Conservation (phyloP, 2,888 invertebrate species). For the Teleogryllus oceanicus region DNA sequence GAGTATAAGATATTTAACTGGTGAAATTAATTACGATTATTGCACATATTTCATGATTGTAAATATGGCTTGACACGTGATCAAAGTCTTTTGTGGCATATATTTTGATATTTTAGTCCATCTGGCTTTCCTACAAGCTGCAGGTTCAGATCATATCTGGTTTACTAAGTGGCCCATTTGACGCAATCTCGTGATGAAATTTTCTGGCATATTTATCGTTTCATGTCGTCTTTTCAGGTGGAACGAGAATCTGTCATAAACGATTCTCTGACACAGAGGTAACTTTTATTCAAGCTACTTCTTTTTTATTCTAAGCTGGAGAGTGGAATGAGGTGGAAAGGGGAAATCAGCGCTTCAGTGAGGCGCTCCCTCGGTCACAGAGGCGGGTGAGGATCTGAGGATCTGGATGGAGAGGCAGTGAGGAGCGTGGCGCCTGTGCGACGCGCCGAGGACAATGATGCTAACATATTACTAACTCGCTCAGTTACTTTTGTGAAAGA, state of each 20-base stretch:
- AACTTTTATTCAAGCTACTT: not conserved
- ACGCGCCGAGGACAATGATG: not conserved
- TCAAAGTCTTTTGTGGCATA: too few species aligned
- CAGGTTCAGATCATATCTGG: too few species aligned
- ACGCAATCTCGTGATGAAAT: too few species aligned
- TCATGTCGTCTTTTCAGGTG: too few species aligned
- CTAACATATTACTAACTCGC: not conserved
- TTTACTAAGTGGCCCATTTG: too few species aligned
- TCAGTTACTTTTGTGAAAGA: not conserved
- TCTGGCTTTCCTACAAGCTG: too few species aligned
- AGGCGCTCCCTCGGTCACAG: not conserved
- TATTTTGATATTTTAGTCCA: too few species aligned
- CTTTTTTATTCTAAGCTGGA: not conserved
- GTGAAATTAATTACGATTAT: too few species aligned
- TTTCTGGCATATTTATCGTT: too few species aligned
- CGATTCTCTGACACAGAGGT: not conserved
- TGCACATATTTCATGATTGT: too few species aligned
- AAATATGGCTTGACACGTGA: too few species aligned
- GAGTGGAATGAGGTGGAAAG: not conserved
- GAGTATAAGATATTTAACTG: too few species aligned
- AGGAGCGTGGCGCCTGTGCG: not conserved
- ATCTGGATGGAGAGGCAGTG: not conserved
- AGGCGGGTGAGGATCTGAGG: not conserved
- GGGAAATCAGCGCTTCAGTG: not conserved
- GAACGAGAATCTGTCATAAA: not conserved